Conservation (phyloP, 2,888 invertebrate species). For the Amblyteles armatorius region DNA sequence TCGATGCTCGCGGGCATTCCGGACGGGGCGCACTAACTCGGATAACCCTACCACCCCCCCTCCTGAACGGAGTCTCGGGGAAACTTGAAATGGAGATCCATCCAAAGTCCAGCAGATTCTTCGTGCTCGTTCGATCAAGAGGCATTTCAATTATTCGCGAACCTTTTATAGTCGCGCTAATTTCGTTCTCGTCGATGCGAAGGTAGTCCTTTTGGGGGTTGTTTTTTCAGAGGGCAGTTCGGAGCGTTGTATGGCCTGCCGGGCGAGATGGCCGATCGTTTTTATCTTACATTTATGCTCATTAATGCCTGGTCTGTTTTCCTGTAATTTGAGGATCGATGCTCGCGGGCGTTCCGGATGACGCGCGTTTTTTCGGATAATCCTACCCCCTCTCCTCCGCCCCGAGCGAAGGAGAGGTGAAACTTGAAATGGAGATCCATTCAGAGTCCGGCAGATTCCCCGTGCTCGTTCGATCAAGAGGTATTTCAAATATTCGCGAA, state of each 20-base stretch:
- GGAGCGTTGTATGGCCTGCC: too few relatives aligned
- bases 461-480: constrained; percentile 12
- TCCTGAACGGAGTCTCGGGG: neutral
- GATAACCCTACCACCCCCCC: neutral
- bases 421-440: constrained; percentile 34
- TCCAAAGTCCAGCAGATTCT: constrained; percentile 27
- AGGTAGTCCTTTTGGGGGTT: too few relatives aligned
- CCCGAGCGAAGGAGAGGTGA: neutral
- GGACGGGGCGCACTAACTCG: constrained; percentile 55
- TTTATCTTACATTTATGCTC: too few relatives aligned
- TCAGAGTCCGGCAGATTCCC: constrained; percentile 23
- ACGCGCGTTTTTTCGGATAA: constrained; percentile 49
- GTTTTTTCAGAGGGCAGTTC: too few relatives aligned
- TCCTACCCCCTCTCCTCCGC: neutral
- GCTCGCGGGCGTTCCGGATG: constrained; percentile 57
- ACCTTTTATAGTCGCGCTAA: neutral
- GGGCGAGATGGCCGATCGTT: too few relatives aligned
- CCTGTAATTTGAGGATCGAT: constrained; percentile 51
- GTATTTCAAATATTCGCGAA: neutral
- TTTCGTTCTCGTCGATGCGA: neutral
- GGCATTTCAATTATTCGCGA: neutral
- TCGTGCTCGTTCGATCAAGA: constrained; percentile 19
- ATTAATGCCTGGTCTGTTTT: too few relatives aligned
- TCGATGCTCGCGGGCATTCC: constrained; percentile 64
- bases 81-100: constrained; percentile 34